Conservation (phyloP, 2,113 vertebrate species). For the Zapornia atra region DNA sequence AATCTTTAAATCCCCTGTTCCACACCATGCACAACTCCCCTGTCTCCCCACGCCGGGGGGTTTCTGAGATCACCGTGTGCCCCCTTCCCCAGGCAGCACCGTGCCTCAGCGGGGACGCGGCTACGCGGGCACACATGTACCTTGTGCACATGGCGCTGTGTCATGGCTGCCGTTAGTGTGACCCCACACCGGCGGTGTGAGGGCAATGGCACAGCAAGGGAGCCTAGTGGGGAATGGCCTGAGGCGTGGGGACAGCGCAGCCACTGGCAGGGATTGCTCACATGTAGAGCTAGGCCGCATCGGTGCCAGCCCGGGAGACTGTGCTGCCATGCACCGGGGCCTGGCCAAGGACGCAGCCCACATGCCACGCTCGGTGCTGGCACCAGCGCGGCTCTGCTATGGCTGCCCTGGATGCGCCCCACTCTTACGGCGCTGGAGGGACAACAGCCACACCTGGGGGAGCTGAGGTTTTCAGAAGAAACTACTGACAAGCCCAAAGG, state of each 20-base stretch:
- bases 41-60: rapidly evolving
- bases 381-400: rapidly evolving
- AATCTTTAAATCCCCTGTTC: not conserved
- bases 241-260: rapidly evolving
- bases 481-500: not conserved
- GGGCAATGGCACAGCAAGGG: not conserved
- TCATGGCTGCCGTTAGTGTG: rapidly evolving
- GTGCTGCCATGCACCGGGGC: rapidly evolving
- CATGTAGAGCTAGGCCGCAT: rapidly evolving
- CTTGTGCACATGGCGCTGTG: rapidly evolving
- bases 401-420: too few relatives aligned
- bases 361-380: not conserved
- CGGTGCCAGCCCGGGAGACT: not conserved
- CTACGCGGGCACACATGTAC: rapidly evolving
- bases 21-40: not conserved
- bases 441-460: not conserved
- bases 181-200: not conserved
- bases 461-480: not conserved
- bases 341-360: not conserved
- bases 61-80: not conserved
- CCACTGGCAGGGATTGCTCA: not conserved
- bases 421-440: rapidly evolving
- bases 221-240: not conserved
- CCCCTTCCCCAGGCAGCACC: rapidly evolving
- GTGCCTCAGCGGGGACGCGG: rapidly evolving